These are phyloP conservation scores for Halcyon smyrnensis DNA, from an alignment of 2,797 vertebrate species.

Conservation along the genomic window DNA sequence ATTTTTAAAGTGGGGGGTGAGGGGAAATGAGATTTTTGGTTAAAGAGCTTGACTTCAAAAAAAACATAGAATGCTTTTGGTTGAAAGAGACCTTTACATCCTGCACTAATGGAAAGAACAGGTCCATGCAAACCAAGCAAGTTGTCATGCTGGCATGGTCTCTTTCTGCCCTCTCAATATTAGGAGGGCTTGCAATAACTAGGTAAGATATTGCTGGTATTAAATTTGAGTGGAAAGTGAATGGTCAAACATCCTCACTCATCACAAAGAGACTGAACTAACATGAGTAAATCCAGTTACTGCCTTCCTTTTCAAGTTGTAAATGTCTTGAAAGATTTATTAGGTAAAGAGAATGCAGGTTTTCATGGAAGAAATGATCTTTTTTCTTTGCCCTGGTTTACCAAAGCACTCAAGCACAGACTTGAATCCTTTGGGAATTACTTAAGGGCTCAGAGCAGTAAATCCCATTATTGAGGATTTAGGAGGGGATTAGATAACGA, in stretches of 20 bases:
- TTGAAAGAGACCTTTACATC: background rate
- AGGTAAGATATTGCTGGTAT: background rate
- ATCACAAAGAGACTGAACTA: background rate
- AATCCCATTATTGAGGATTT: constrained; percentile 44
- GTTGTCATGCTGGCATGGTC: background rate
- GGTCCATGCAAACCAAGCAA: background rate
- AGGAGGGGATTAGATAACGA: constrained; percentile 19
- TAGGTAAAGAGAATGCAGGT: background rate
- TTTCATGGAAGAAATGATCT: background rate
- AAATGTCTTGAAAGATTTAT: background rate
- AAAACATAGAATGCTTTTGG: background rate
- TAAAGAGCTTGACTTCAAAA: background rate
- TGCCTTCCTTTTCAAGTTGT: background rate
- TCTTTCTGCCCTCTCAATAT: background rate
- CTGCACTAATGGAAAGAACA: background rate
- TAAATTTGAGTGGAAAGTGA: background rate
- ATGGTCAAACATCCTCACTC: background rate
- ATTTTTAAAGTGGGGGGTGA: background rate
- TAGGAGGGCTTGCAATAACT: background rate
- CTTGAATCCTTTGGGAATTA: background rate
- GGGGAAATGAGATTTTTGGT: background rate
- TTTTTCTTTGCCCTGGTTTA: background rate
- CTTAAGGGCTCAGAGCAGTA: background rate
- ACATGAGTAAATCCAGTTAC: background rate
- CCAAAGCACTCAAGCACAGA: background rate